Evolutionary conservation across 2,113 vertebrate genomes (phyloP).

Genomic region (Carassius carassius): DNA sequence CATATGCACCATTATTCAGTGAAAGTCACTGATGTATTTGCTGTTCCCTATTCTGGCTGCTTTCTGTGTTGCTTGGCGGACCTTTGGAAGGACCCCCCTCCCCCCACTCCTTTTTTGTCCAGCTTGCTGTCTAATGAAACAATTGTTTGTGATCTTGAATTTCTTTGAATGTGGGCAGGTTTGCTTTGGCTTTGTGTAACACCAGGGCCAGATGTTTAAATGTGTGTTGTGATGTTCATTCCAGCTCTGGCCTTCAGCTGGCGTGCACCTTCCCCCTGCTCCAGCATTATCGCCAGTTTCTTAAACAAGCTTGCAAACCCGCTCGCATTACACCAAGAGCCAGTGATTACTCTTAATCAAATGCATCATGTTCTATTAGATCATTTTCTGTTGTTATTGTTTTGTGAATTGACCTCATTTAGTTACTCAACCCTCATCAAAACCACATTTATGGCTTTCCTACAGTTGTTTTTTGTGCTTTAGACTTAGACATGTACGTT

Average conservation of each 20-base stretch:
- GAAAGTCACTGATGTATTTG: slow-evolving; percentile 31
- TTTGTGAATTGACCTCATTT: slow-evolving; percentile 32
- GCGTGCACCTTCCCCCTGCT: background rate
- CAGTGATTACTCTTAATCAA: slow-evolving; percentile 36
- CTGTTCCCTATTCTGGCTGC: background rate
- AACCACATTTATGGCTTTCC: slow-evolving; percentile 16
- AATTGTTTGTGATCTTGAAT: slow-evolving; percentile 30
- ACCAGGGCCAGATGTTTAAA: slow-evolving; percentile 49
- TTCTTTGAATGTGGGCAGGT: slow-evolving; percentile 28
- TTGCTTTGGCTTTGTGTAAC: slow-evolving; percentile 8
- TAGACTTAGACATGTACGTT: background rate
- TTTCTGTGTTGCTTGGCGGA: slow-evolving; percentile 7
- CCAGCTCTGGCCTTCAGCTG: slow-evolving; percentile 17
- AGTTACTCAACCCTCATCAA: background rate
- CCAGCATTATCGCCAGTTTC: slow-evolving; percentile 15
- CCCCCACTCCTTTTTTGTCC: background rate
- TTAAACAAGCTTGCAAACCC: slow-evolving; percentile 11
- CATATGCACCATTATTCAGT: slow-evolving; percentile 2
- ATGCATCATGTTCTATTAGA: slow-evolving; percentile 31
- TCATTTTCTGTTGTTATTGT: slow-evolving; percentile 25
- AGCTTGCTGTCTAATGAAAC: background rate
- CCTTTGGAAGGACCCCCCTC: background rate
- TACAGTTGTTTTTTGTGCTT: background rate
- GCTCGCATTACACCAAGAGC: background rate
- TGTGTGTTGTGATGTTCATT: slow-evolving; percentile 19